phyloP scores from a whole-genome alignment of 2,797 vertebrate genomes.

The Thaleichthys pacificus region DNA sequence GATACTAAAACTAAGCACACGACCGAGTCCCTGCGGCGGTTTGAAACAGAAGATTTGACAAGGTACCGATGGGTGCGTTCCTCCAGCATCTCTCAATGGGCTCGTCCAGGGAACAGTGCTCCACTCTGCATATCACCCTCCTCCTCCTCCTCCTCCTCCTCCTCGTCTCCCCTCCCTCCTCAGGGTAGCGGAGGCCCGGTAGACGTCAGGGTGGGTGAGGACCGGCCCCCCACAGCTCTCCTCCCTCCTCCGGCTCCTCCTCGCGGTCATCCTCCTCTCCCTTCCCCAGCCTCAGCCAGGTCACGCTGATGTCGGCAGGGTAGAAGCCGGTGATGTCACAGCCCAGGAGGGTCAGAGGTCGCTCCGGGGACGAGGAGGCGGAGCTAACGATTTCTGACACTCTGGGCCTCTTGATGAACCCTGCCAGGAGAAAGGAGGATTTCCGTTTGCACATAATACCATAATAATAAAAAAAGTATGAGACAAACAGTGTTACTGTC shows the following conservation, averaged over 20 bases:
- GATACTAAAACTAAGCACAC: too few species aligned
- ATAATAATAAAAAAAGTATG: background rate
- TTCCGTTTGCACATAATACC: background rate
- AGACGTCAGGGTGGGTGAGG: conserved; percentile 59
- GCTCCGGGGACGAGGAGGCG: conserved; percentile 23
- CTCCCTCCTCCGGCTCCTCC: conserved; percentile 61
- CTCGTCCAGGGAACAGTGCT: conserved; percentile 70
- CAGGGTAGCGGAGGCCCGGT: conserved; percentile 65
- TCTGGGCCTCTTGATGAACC: conserved; percentile 72
- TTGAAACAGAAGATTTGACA: background rate
- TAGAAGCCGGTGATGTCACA: conserved; percentile 78
- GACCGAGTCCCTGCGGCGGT: too few species aligned
- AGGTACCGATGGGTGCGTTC: conserved; percentile 58
- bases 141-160: conserved; percentile 49
- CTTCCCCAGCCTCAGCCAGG: conserved; percentile 68
- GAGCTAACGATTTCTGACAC: conserved; percentile 61
- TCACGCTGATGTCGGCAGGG: conserved; percentile 69
- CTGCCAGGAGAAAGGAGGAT: conserved; percentile 39
- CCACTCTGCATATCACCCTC: conserved; percentile 68
- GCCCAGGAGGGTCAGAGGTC: conserved; percentile 60
- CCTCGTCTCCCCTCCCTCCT: conserved; percentile 33
- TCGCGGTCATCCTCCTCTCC: conserved; percentile 63
- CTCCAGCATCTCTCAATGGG: conserved; percentile 74
- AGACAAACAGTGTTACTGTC: too few species aligned
- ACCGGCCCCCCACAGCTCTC: conserved; percentile 76